phyloP scores from a whole-genome alignment of 2,888 invertebrate species.

The Tenthredo notha region DNA sequence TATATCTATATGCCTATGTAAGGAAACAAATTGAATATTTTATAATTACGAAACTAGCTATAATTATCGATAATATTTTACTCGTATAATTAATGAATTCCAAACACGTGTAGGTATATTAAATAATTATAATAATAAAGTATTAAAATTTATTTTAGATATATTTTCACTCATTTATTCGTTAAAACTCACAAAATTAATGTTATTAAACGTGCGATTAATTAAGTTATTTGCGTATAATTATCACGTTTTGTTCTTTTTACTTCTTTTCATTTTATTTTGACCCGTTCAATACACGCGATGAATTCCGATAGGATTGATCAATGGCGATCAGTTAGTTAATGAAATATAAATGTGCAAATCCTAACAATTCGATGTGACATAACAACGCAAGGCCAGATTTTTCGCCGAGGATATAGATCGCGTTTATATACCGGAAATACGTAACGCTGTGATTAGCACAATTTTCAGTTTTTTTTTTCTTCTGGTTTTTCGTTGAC shows the following conservation, averaged over 20 bases:
- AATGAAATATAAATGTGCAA: not conserved
- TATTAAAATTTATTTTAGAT: not conserved
- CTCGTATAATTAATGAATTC: not conserved
- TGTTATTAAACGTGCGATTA: no score
- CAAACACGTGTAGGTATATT: not conserved
- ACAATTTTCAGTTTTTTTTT: not conserved
- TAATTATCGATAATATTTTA: not conserved
- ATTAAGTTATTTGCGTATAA: no score
- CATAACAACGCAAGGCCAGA: not conserved
- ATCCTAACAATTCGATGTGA: not conserved
- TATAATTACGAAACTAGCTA: not conserved
- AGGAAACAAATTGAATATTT: not conserved
- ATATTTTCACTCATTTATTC: not conserved
- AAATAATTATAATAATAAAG: not conserved
- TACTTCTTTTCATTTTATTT: no score
- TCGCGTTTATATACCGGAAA: constrained; percentile 4
- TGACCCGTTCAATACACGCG: no score
- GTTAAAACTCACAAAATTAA: not conserved
- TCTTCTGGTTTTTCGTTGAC: not conserved
- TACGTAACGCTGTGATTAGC: not conserved
- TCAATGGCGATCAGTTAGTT: not conserved
- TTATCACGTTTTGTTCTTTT: no score
- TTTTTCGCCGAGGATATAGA: not conserved
- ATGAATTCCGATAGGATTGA: no score
- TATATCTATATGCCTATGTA: not conserved